These are phyloP conservation scores for Meloidogyne floridensis DNA, from an alignment of 1,140 invertebrate genomes.

Conservation along the genomic window DNA sequence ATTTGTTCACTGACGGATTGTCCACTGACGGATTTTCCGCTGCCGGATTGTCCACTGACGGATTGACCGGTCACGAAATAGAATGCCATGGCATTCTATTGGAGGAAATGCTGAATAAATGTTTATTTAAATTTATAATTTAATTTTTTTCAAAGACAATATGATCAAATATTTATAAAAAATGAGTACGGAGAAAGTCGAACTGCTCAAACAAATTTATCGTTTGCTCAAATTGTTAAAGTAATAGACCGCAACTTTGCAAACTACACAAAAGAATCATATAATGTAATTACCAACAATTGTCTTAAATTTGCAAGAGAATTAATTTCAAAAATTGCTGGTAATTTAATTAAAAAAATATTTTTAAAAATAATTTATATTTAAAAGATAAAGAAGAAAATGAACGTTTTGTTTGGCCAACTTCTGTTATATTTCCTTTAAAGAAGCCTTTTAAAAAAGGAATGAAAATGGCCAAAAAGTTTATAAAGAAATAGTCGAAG, in stretches of 20 bases:
- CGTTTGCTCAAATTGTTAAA: not conserved
- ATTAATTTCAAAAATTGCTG: not conserved
- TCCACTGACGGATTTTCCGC: too few species aligned
- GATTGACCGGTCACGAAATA: too few species aligned
- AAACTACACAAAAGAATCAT: not conserved
- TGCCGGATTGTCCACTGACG: too few species aligned
- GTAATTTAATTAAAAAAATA: not conserved
- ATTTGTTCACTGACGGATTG: too few species aligned
- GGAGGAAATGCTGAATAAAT: too few species aligned
- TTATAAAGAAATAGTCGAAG: not conserved
- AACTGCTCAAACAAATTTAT: not conserved
- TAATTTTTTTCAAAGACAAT: not conserved
- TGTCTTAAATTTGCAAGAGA: conserved; percentile 6
- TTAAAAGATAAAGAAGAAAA: not conserved
- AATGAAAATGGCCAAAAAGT: not conserved
- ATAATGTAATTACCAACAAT: not conserved
- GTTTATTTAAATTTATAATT: not conserved
- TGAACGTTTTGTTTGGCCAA: not conserved
- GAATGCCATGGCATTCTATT: too few species aligned
- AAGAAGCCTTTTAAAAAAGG: not conserved
- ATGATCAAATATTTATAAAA: not conserved
- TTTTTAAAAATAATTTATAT: not conserved
- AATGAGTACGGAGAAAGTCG: not conserved
- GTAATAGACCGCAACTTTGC: not conserved
- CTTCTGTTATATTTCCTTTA: conserved; percentile 4